A percentile compares a stretch with the other conserved stretches of the same genome.
These are phyloP conservation scores for Hylomyscus alleni DNA, from an alignment of 2,797 vertebrate species.

Conservation along the genomic window DNA sequence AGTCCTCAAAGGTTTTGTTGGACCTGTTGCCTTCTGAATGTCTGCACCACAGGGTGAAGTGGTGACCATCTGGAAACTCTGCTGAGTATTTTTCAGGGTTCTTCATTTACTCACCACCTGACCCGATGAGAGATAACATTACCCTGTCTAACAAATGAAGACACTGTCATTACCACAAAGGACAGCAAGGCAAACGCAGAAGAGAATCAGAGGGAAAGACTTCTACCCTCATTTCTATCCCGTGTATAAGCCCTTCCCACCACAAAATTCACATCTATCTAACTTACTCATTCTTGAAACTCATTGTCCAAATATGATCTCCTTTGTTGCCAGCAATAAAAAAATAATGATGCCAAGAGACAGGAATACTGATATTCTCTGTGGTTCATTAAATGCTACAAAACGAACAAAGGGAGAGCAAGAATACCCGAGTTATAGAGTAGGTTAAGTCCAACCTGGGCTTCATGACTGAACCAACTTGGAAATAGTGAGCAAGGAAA, in stretches of 20 bases:
- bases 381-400: conserved; percentile 19
- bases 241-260: no score
- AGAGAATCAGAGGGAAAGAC: not conserved
- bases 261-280: no score
- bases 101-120: not conserved
- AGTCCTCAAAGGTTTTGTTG: not conserved
- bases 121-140: not conserved
- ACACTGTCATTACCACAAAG: not conserved
- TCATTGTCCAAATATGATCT: not conserved
- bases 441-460: not conserved
- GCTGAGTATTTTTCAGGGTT: not conserved
- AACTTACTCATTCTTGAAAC: not conserved
- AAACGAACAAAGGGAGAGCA: not conserved
- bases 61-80: not conserved
- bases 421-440: not conserved
- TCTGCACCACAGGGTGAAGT: not conserved
- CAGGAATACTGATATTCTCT: not conserved
- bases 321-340: conserved; percentile 17
- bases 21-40: not conserved
- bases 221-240: no score
- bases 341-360: not conserved
- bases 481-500: not conserved
- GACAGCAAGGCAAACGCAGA: not conserved
- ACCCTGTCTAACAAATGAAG: not conserved
- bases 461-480: not conserved